Base-by-base conservation (phyloP, 2,888 invertebrate genomes). In the Xanthia icteritia region DNA sequence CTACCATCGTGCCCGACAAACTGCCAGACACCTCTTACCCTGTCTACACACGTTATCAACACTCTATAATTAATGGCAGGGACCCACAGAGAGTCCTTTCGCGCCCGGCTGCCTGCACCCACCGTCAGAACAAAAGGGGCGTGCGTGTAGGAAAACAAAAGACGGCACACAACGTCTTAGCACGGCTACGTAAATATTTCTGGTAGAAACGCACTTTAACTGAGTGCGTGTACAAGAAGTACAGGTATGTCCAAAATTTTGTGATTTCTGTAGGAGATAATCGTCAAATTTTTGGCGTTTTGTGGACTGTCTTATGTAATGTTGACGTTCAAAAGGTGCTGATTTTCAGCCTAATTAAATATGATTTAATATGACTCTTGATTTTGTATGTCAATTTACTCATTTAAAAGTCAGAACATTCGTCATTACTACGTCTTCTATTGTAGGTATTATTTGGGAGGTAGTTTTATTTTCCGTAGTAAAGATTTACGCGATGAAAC, bases 21-120 rank as follows among this genome's bases (percentile, higher is more conserved):
- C 51, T 23, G 8, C 51, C 23, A 51, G 20, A 51, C 51, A 51
- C 51, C 51, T 51, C 51, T 3, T 23, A 20, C 23, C 51, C 23
- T 15, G 48, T 48, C 1, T 23, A 51, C 51, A 51, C 8, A 51
- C 23, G 23, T 23, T 51, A 23, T 58, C 54, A 65, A 54, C 61
- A 54, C 67, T 71, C 27, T 71, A 71, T 84, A 84, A 84, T 82
- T 45, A 82, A 84, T 74, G 75, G 60, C 63, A 56, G 42, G 70
- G 39, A 42, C 45, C 23, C 15, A 27, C 39, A 61, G 36, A 56
- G 56, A 61, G n/a, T 45, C 68, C 42, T 65, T 79, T 60, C 36
- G 58, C 85, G 63, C 76, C 60, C 31, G 23, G 60, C 13, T 64
- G 73, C 20, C n/a, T 64, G 42, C 65, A 15, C 31, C 61, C 72